Conservation (phyloP, 2,888 invertebrate species). For the Acrocera orbiculus region DNA sequence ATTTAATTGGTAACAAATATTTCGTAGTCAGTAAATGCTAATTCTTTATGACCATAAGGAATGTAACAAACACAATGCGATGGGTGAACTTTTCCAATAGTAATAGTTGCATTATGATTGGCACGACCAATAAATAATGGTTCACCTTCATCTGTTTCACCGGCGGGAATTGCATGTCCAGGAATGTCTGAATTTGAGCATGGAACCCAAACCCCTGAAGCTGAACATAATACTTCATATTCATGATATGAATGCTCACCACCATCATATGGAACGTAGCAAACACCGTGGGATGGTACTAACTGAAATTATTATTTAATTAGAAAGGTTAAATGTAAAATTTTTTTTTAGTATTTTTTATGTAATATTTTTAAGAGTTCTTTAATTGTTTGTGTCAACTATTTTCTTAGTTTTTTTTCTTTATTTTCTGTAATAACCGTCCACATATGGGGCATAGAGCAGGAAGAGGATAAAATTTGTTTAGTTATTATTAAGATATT, state of each 20-base stretch:
- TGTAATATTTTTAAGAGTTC: neutral
- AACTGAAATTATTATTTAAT: slow-evolving; percentile 18
- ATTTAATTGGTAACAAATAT: slow-evolving; percentile 35
- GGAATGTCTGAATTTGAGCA: slow-evolving; percentile 50
- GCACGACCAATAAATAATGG: slow-evolving; percentile 62
- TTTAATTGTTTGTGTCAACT: too few relatives aligned
- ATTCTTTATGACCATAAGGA: slow-evolving; percentile 61
- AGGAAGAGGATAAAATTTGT: too few relatives aligned
- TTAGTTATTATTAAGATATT: too few relatives aligned
- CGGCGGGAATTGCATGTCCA: slow-evolving; percentile 53
- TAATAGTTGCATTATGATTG: slow-evolving; percentile 55
- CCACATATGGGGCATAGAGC: too few relatives aligned
- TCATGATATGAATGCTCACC: slow-evolving; percentile 45
- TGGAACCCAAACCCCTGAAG: slow-evolving; percentile 47
- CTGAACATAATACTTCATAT: slow-evolving; percentile 50
- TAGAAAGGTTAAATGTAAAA: neutral
- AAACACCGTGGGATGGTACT: slow-evolving; percentile 47
- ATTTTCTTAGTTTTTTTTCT: too few relatives aligned
- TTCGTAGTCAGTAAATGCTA: slow-evolving; percentile 67
- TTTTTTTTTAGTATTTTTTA: neutral
- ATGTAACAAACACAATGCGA: slow-evolving; percentile 71
- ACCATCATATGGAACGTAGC: slow-evolving; percentile 64
- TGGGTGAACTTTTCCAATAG: slow-evolving; percentile 68
- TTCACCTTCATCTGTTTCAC: slow-evolving; percentile 60
- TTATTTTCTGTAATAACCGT: too few relatives aligned